Percentiles rank a stretch among this genome's conserved stretches.
phyloP scores from a whole-genome alignment of 2,888 invertebrate species.

The Hypena proboscidalis region DNA sequence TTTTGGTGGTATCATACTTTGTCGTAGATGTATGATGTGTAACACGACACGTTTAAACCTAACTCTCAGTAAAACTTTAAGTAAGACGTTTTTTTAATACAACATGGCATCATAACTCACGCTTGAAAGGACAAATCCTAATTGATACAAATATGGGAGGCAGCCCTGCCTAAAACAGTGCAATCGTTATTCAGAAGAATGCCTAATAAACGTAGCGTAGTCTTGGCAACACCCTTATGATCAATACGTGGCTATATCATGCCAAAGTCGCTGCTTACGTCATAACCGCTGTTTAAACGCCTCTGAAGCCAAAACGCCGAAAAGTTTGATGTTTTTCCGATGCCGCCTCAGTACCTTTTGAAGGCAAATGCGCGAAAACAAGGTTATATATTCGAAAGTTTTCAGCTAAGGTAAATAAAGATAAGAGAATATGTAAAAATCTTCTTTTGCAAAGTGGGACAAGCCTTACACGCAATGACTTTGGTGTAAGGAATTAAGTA shows the following conservation, averaged over 20 bases:
- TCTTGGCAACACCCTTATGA: constrained; percentile 46
- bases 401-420: constrained; percentile 4
- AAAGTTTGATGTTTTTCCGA: constrained; percentile 27
- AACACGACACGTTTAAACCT: too few relatives aligned
- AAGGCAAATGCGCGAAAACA: constrained; percentile 5
- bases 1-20: too few relatives aligned
- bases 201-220: constrained; percentile 45
- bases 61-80: too few relatives aligned
- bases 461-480: too few relatives aligned
- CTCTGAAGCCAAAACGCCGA: constrained; percentile 10
- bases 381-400: constrained; percentile 15
- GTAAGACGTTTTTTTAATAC: too few relatives aligned
- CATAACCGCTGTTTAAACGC: constrained; percentile 23
- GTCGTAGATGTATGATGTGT: too few relatives aligned
- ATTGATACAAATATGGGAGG: too few relatives aligned
- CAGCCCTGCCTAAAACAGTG: constrained; percentile 22
- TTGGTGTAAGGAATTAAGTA: too few relatives aligned
- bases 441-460: background rate
- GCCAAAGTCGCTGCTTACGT: constrained; percentile 19
- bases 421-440: background rate
- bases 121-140: too few relatives aligned
- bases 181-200: constrained; percentile 38
- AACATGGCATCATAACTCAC: too few relatives aligned
- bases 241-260: constrained; percentile 33
- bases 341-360: constrained; percentile 16